Percentiles rank a stretch among this genome's conserved stretches.
Conservation (phyloP, 2,888 invertebrate species). For the Calameuta idolon region DNA sequence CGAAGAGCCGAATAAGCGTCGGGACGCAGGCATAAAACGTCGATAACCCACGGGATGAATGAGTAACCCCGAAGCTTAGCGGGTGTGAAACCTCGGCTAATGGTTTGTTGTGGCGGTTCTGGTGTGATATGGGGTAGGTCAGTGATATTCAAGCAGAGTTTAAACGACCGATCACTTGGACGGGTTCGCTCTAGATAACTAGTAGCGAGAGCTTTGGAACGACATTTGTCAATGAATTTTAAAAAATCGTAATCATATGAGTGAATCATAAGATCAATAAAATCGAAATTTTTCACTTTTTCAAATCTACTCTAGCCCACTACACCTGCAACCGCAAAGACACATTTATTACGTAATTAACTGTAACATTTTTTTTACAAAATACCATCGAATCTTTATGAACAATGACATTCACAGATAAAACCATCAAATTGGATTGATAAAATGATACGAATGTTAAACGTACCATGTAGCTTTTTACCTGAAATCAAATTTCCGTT, state of each 20-base stretch:
- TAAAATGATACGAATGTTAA: neutral
- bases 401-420: neutral
- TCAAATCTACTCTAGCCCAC: neutral
- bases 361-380: neutral
- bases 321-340: neutral
- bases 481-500: neutral
- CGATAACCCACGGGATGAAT: constrained; percentile 46
- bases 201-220: constrained; percentile 41
- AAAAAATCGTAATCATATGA: neutral
- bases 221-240: constrained; percentile 10
- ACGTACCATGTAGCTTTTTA: neutral
- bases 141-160: constrained; percentile 48
- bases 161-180: constrained; percentile 50
- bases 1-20: neutral
- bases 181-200: constrained; percentile 26
- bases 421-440: neutral
- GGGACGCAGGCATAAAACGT: constrained; percentile 36
- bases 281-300: neutral
- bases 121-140: constrained; percentile 44
- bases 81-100: constrained; percentile 38
- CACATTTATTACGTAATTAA: neutral
- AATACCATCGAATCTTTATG: neutral
- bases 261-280: neutral
- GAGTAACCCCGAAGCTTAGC: constrained; percentile 24
- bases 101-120: constrained; percentile 40